phyloP scores from a whole-genome alignment of 2,113 vertebrate genomes.

The Colaptes auratus region DNA sequence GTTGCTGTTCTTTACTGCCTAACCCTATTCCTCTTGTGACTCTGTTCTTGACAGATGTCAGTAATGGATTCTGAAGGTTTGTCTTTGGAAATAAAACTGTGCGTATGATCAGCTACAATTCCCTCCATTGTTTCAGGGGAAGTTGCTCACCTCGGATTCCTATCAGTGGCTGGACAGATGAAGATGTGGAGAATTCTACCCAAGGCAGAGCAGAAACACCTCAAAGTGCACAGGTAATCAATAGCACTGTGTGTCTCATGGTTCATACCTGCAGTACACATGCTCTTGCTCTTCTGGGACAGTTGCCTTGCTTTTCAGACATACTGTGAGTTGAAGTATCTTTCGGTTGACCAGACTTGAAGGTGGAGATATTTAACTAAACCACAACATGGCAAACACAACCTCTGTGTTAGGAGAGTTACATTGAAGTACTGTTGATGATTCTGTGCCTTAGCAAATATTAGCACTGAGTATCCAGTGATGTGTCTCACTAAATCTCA shows the following conservation, averaged over 20 bases:
- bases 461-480: constrained; percentile 35
- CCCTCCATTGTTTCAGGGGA: background rate
- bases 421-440: constrained; percentile 1
- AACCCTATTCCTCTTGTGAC: background rate
- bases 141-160: background rate
- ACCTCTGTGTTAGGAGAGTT: constrained; percentile 23
- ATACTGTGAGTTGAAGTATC: background rate
- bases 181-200: background rate
- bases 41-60: background rate
- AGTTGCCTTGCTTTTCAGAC: background rate
- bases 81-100: background rate
- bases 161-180: background rate
- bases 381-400: constrained; percentile 54
- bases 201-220: background rate
- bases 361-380: constrained; percentile 30
- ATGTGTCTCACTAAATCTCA: background rate
- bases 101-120: background rate
- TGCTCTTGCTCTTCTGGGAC: background rate
- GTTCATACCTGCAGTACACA: fast-evolving
- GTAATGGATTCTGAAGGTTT: background rate
- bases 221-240: background rate
- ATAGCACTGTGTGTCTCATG: background rate
- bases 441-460: constrained; percentile 14
- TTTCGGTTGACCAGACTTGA: background rate
- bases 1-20: background rate